Evolutionary conservation across 1,140 invertebrate genomes (phyloP), one percentile per base, ranked within the genome.

Genomic region (Drosophila kanapiae): DNA sequence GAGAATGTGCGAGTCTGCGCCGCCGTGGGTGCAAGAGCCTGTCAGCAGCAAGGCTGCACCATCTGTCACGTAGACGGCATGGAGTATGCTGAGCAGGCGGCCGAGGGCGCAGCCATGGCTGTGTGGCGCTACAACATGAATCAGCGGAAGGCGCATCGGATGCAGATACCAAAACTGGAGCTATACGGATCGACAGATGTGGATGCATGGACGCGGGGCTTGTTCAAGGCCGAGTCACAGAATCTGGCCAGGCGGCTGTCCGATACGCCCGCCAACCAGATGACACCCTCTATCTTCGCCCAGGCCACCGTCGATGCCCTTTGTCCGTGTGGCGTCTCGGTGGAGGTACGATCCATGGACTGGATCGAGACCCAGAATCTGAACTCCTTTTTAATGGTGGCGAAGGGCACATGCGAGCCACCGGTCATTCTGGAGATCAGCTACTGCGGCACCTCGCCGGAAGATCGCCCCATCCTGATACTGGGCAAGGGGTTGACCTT

Each of bases 261-360:
- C 80, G 98, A 99, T 86, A 96, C 96, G 33, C 97, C 98, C 2
- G 95, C 97, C 0, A 99, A 99, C 93, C 91, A 95, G 61, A 95
- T 98, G 94, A 98, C 97, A 7, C 98, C 98, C 1, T 96, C 96
- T 0, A 95, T 95, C 58, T 99, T 98, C 93, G 95, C 96, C 7
- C 93, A 97, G 75, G 77, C 91, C 9, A 92, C 94, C 48, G 93
- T 94, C 0, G 94, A 94, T 78, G 92, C 93, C 5, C 65, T 94
- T 8, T 94, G 93, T 29, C 93, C 94, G 0, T 94, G 94, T 53
- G 93, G 93, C 6, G 94, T 97, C 2, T 93, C 94, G 1, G 95
- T 97, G 6, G 93, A 95, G 63, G 93, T 96, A 37, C 95, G 95
- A 6, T 95, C 96, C 69, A 94, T 92, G 79, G 91, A 92, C 11